phyloP scores from a whole-genome alignment of 2,888 invertebrate species.

The Odontocolon sp. region DNA sequence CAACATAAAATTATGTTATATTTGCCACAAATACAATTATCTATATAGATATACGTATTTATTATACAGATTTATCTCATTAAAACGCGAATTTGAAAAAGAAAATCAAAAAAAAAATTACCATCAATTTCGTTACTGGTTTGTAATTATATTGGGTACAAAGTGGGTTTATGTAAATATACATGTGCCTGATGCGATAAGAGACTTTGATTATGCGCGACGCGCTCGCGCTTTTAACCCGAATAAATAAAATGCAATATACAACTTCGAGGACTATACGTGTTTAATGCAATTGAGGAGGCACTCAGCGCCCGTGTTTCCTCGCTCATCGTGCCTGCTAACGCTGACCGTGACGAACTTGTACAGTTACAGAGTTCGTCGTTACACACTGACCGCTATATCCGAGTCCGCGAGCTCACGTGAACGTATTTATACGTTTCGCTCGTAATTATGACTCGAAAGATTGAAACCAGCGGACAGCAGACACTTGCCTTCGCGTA shows the following conservation, averaged over 20 bases:
- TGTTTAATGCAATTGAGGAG: constrained; percentile 45
- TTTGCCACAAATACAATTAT: too few relatives aligned
- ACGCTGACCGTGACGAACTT: constrained; percentile 63
- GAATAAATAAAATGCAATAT: not conserved
- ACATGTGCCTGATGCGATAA: too few relatives aligned
- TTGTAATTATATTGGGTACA: too few relatives aligned
- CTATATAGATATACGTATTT: too few relatives aligned
- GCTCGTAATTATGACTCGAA: not conserved
- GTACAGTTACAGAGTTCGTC: constrained; percentile 63
- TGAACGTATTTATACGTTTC: not conserved
- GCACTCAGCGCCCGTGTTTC: constrained; percentile 7
- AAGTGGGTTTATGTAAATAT: too few relatives aligned
- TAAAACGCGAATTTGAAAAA: too few relatives aligned
- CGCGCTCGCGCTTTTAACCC: too few relatives aligned
- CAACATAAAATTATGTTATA: too few relatives aligned
- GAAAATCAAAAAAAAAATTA: too few relatives aligned
- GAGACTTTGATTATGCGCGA: too few relatives aligned
- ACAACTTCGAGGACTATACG: not conserved
- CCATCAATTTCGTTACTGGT: too few relatives aligned
- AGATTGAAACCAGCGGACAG: not conserved
- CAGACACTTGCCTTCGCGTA: not conserved
- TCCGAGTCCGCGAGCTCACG: constrained; percentile 44
- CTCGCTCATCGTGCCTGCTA: constrained; percentile 28
- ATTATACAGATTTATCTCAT: too few relatives aligned
- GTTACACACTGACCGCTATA: constrained; percentile 58